phyloP scores from a whole-genome alignment of 2,113 vertebrate genomes.

The Barbus barbus region DNA sequence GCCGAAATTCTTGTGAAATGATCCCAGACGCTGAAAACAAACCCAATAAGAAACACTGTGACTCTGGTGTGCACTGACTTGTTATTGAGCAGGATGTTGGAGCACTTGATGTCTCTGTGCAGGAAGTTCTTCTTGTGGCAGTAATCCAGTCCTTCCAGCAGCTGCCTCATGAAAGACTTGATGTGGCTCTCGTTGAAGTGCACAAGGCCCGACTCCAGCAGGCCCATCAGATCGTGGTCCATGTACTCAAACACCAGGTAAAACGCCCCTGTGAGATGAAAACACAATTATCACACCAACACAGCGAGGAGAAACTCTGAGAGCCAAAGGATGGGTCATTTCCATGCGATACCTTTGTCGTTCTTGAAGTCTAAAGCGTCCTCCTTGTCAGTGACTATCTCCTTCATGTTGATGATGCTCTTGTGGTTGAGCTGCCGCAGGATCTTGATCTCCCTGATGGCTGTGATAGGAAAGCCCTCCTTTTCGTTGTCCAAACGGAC shows the following conservation, averaged over 20 bases:
- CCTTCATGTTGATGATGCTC: conserved; percentile 99
- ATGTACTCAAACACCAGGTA: conserved; percentile 99
- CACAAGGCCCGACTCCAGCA: conserved; percentile 95
- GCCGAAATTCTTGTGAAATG: too few species aligned
- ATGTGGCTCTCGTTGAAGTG: conserved; percentile 98
- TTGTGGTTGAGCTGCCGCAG: conserved; percentile 95
- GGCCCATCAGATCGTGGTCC: conserved; percentile 99
- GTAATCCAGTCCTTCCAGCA: conserved; percentile 98
- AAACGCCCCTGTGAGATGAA: conserved; percentile 83
- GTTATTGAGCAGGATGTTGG: conserved; percentile 97
- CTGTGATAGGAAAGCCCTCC: conserved; percentile 97
- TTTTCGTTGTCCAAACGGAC: conserved; percentile 98
- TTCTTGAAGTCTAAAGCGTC: conserved; percentile 99
- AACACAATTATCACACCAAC: not conserved
- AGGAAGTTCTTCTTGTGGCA: conserved; percentile 99
- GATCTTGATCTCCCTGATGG: conserved; percentile 98
- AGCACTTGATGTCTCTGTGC: conserved; percentile 97
- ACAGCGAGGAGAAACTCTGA: not conserved
- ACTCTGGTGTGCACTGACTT: conserved; percentile 73
- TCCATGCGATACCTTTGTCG: conserved; percentile 85
- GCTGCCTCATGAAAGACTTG: conserved; percentile 97
- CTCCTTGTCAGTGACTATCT: conserved; percentile 98
- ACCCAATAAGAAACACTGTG: not conserved
- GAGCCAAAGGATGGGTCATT: not conserved
- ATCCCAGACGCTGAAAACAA: not conserved